Base-by-base conservation (phyloP, 2,888 invertebrate genomes). In the Drosophila fungiperda region DNA sequence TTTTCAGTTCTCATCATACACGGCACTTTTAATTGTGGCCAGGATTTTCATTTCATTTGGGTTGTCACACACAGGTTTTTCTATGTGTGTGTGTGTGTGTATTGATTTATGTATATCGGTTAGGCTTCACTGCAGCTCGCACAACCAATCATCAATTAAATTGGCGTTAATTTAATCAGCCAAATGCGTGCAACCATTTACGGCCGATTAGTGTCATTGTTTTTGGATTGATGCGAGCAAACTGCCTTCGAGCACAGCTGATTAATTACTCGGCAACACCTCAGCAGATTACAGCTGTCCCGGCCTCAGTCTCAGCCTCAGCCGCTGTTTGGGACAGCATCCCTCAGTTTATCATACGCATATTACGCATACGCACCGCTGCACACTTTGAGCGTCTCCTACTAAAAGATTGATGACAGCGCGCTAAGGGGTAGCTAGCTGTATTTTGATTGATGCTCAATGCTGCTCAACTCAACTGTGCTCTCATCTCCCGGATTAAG, bases 1-100 rank as follows among this genome's bases (percentile, higher is more conserved):
- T n/a, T n/a, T 68, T 70, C 54, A 40, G 58, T 29, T 26, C 35
- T 58, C 55, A 60, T 59, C 57, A 62, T 55, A 42, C 40, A 49
- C 33, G 57, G 53, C 69, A 82, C 73, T 80, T 85, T 85, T 87
- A 79, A 89, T 89, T 82, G 77, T 82, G 77, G 20, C 48, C 36
- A 68, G 66, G 72, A 87, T 72, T 87, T 73, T 62, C 68, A 65
- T 80, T 83, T 68, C 70, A 73, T 82, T 76, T 61, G 60, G 38
- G 64, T 68, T 62, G 35, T 20, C 55, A 17, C 32, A 6, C 68
- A 60, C 66, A 66, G 75, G 76, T 81, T 87, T 49, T 33, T 50
- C 53, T n/a, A 6, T 50, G 53, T 23, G 53, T 49, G 29, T 40
- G 45, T 15, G 3, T 69, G n/a, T n/a, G n/a, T 50, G 35, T 49